These are phyloP conservation scores for Panagrolaimus sp. DNA, from an alignment of 1,140 invertebrate genomes.

Conservation along the genomic window DNA sequence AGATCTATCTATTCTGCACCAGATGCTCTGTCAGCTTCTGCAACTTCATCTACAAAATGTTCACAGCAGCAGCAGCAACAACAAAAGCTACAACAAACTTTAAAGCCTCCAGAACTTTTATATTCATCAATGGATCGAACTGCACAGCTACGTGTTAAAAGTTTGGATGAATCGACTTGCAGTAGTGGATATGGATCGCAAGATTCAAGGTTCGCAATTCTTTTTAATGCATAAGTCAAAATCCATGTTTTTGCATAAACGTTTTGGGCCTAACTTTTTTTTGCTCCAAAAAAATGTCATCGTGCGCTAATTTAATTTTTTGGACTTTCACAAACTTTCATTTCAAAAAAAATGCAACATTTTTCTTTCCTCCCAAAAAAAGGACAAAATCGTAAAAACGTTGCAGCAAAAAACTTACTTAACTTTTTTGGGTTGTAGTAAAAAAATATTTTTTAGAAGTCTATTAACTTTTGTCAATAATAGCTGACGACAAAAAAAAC, in stretches of 20 bases:
- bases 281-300: no score
- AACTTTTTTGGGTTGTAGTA: no score
- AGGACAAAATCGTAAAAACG: not conserved
- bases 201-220: constrained; percentile 26
- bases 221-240: not conserved
- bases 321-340: no score
- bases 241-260: no score
- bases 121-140: constrained; percentile 21
- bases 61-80: not conserved
- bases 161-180: constrained; percentile 34
- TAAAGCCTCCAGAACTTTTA: not conserved
- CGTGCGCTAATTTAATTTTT: no score
- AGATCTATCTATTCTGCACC: not conserved
- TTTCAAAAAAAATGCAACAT: no score
- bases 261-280: no score
- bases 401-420: no score
- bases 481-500: not conserved
- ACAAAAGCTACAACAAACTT: not conserved
- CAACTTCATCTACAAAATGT: no score
- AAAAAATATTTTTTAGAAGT: no score
- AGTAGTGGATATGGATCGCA: constrained; percentile 29
- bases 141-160: constrained; percentile 19
- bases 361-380: not conserved
- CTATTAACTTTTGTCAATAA: not conserved
- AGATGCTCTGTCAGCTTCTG: not conserved